A percentile compares a stretch with the other conserved stretches of the same genome.
Evolutionary conservation across 92 coral and sea anemone genomes (phyloP).

Genomic region (Palythoa heliodiscus): DNA sequence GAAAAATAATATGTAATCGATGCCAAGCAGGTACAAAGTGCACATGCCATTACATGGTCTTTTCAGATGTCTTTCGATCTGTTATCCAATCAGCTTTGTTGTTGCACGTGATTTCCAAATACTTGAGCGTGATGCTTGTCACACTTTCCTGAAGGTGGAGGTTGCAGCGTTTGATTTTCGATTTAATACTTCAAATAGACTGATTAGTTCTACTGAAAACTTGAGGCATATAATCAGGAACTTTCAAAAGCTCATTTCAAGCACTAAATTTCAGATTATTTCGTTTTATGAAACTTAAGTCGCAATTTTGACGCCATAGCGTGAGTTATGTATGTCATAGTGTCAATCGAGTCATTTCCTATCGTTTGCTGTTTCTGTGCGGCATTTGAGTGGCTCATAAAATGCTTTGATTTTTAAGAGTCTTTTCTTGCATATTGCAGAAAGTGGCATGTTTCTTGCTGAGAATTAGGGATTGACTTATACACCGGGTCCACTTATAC

Average conservation of each 20-base stretch:
- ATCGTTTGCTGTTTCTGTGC: neutral
- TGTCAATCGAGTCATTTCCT: neutral
- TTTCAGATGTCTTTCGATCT: neutral
- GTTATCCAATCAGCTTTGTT: neutral
- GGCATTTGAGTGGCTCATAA: too few relatives aligned
- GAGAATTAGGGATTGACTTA: neutral
- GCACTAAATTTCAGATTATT: neutral
- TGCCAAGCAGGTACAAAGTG: neutral
- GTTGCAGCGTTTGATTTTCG: too few relatives aligned
- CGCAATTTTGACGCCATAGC: neutral
- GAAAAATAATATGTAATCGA: slow-evolving; percentile 13
- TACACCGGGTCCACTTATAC: too few relatives aligned
- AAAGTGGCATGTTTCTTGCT: too few relatives aligned
- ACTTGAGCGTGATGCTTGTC: too few relatives aligned
- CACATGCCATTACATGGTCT: slow-evolving; percentile 20
- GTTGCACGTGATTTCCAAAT: too few relatives aligned
- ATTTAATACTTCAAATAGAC: too few relatives aligned
- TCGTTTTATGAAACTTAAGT: neutral
- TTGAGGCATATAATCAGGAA: too few relatives aligned
- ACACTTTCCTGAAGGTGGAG: too few relatives aligned
- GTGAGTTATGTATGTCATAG: neutral
- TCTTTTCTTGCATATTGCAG: neutral
- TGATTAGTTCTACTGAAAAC: too few relatives aligned
- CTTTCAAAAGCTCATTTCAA: too few relatives aligned
- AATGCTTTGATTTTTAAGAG: neutral